Conservation (phyloP, 2,797 vertebrate genomes). For the Podarcis siculus region DNA sequence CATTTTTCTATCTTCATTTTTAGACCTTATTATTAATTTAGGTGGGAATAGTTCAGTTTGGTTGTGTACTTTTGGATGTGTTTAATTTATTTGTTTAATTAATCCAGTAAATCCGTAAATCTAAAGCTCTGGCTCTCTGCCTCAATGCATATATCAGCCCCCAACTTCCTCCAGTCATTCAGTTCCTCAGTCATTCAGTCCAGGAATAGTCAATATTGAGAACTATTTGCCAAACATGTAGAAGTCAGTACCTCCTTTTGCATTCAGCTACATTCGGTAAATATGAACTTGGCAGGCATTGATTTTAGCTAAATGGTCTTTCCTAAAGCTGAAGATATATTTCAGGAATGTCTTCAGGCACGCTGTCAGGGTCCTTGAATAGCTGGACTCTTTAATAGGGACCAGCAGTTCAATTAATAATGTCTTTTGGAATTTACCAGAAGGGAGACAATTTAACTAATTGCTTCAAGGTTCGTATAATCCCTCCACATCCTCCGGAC, state of each 20-base stretch:
- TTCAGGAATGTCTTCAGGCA: constrained; percentile 24
- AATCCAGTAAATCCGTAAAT: background rate
- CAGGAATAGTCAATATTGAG: background rate
- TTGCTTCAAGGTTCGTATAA: constrained; percentile 70
- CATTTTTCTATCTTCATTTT: no score
- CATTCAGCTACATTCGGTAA: background rate
- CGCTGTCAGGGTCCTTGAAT: background rate
- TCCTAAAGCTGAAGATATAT: constrained; percentile 15
- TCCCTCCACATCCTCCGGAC: constrained; percentile 24
- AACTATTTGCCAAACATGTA: background rate
- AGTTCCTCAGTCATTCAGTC: background rate
- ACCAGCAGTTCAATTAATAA: constrained; percentile 30
- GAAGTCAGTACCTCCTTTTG: background rate
- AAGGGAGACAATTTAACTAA: constrained; percentile 64
- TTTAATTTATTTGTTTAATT: no score
- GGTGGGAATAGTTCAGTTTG: no score
- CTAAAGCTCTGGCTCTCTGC: background rate
- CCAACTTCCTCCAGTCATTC: background rate
- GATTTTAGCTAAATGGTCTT: background rate
- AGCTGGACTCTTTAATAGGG: constrained; percentile 8
- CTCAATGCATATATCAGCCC: background rate
- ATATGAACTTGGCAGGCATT: background rate
- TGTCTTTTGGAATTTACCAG: constrained; percentile 49
- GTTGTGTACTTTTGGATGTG: no score
- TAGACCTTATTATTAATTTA: no score